A percentile compares a stretch with the other conserved stretches of the same genome.
phyloP scores from a whole-genome alignment of 1,140 invertebrate species.

The Dreissena rostriformis region DNA sequence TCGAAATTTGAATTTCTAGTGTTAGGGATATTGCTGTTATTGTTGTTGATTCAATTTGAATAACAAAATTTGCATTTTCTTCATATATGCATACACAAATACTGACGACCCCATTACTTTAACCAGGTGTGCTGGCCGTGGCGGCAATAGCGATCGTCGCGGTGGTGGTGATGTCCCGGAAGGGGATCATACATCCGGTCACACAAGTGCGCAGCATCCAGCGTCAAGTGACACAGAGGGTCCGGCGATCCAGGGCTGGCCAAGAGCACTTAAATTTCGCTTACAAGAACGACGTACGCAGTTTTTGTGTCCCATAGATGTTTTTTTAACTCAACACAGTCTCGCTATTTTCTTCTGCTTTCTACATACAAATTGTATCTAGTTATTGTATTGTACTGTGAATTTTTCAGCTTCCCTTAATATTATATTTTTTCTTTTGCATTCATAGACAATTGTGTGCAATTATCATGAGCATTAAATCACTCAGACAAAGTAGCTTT shows the following conservation, averaged over 20 bases:
- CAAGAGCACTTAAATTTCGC: background rate
- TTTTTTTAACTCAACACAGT: no score
- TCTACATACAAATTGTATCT: no score
- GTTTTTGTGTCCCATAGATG: no score
- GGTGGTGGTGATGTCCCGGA: slow-evolving; percentile 11
- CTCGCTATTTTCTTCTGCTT: no score
- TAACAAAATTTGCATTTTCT: no score
- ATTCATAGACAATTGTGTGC: no score
- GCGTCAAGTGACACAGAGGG: slow-evolving; percentile 13
- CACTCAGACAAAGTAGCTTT: no score
- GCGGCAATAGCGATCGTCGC: background rate
- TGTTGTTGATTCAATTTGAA: background rate
- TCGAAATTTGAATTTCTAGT: no score
- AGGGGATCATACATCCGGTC: slow-evolving; percentile 16
- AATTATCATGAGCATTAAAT: no score
- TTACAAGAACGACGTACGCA: background rate
- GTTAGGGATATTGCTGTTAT: background rate
- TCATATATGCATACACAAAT: background rate
- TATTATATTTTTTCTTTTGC: no score
- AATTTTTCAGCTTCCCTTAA: no score
- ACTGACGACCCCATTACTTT: background rate
- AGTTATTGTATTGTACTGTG: no score
- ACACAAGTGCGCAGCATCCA: background rate
- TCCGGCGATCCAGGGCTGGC: background rate
- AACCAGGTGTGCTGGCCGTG: slow-evolving; percentile 3